Percentiles rank a stretch among this genome's conserved stretches.
Evolutionary conservation across 2,113 vertebrate genomes (phyloP).

Genomic region (Entomyzon cyanotis): DNA sequence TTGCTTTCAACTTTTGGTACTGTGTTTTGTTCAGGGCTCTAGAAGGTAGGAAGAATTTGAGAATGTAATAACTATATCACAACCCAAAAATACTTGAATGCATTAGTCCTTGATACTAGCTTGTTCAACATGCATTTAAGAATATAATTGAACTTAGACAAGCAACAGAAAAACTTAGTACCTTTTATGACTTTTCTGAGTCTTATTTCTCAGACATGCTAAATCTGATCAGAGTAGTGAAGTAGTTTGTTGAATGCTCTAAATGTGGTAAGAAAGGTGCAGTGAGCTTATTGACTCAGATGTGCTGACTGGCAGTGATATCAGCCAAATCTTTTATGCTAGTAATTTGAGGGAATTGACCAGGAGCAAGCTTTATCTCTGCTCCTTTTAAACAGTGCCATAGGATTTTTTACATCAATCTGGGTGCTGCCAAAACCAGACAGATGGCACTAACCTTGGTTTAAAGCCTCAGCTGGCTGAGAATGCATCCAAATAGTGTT

Average conservation of each 20-base stretch:
- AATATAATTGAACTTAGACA: constrained; percentile 13
- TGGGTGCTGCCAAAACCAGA: constrained; percentile 27
- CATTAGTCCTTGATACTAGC: constrained; percentile 10
- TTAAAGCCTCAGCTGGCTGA: constrained; percentile 32
- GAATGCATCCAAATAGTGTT: background rate
- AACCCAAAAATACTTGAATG: background rate
- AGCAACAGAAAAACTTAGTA: background rate
- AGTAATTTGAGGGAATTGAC: background rate
- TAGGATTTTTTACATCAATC: background rate
- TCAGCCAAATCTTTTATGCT: background rate
- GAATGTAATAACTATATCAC: background rate
- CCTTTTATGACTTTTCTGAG: background rate
- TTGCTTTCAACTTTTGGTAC: background rate
- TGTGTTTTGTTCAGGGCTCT: background rate
- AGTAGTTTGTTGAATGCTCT: background rate
- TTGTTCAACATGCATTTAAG: background rate
- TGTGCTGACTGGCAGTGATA: background rate
- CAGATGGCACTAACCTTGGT: constrained; percentile 54
- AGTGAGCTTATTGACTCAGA: background rate
- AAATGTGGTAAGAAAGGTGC: background rate
- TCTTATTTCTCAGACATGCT: background rate
- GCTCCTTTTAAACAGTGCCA: background rate
- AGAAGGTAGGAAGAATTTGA: background rate
- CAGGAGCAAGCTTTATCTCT: background rate
- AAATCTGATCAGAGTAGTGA: background rate